These are phyloP conservation scores for Trachemys scripta DNA, from an alignment of 2,113 vertebrate species.

Conservation along the genomic window DNA sequence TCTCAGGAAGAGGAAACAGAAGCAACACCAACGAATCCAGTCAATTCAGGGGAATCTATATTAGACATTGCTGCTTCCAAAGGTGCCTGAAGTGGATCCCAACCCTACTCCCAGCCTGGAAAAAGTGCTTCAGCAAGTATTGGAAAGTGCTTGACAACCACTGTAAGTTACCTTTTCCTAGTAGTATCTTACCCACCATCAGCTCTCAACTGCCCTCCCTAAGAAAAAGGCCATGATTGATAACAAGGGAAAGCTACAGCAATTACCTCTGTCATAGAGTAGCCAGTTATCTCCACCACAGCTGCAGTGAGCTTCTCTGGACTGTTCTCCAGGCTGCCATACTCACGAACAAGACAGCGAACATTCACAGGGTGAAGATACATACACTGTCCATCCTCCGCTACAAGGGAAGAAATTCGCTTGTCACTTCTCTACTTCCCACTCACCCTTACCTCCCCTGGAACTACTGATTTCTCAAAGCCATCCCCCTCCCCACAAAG, in stretches of 20 bases:
- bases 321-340: slow-evolving; percentile 94
- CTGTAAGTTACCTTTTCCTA: neutral
- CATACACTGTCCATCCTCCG: slow-evolving; percentile 98
- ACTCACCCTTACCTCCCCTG: neutral
- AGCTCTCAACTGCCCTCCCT: neutral
- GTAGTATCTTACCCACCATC: neutral
- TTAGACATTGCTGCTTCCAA: neutral
- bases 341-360: slow-evolving; percentile 93
- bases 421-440: neutral
- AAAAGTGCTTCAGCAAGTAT: neutral
- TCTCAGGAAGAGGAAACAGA: neutral
- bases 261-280: slow-evolving; percentile 94
- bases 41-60: neutral
- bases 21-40: neutral
- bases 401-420: slow-evolving; percentile 72
- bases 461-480: neutral
- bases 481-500: neutral
- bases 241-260: neutral
- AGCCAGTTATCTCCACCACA: slow-evolving; percentile 94
- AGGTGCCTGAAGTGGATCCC: neutral
- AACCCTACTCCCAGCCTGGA: neutral
- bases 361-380: slow-evolving; percentile 97
- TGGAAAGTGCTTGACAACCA: neutral
- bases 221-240: neutral
- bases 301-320: slow-evolving; percentile 92